Evolutionary conservation across 2,113 vertebrate genomes (phyloP).

Genomic region (Indri indri): DNA sequence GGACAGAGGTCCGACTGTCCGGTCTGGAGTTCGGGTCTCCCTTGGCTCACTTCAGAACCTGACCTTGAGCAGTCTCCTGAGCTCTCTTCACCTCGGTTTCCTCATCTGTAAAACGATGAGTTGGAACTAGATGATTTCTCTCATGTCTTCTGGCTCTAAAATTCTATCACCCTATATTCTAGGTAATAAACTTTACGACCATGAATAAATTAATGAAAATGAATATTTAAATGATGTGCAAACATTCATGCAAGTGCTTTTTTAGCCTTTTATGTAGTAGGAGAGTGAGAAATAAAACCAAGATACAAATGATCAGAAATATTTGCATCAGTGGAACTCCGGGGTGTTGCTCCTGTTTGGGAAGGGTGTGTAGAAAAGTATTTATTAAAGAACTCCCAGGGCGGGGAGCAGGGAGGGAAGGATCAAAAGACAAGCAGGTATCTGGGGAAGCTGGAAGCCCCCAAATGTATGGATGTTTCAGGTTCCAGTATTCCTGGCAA

Average conservation of each 20-base stretch:
- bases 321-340: neutral
- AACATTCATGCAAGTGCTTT: conserved; percentile 43
- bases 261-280: conserved; percentile 31
- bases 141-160: conserved; percentile 19
- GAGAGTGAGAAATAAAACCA: conserved; percentile 23
- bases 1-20: neutral
- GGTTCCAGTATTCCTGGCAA: neutral
- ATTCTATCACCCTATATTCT: conserved; percentile 67
- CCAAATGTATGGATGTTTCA: neutral
- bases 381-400: neutral
- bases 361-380: neutral
- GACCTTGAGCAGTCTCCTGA: conserved; percentile 21
- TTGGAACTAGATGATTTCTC: conserved; percentile 13
- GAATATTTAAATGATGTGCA: conserved; percentile 72
- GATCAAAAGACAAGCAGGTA: neutral
- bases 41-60: neutral
- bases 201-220: conserved; percentile 74
- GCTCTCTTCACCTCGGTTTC: neutral
- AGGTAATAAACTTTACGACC: conserved; percentile 74
- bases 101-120: conserved; percentile 59
- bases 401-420: too few species aligned
- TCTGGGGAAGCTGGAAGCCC: neutral
- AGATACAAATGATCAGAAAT: neutral
- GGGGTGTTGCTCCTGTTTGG: neutral
- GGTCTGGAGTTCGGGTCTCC: neutral